A percentile compares a stretch with the other conserved stretches of the same genome.
Conservation (phyloP, 2,888 invertebrate genomes). For the Netelia inedita region DNA sequence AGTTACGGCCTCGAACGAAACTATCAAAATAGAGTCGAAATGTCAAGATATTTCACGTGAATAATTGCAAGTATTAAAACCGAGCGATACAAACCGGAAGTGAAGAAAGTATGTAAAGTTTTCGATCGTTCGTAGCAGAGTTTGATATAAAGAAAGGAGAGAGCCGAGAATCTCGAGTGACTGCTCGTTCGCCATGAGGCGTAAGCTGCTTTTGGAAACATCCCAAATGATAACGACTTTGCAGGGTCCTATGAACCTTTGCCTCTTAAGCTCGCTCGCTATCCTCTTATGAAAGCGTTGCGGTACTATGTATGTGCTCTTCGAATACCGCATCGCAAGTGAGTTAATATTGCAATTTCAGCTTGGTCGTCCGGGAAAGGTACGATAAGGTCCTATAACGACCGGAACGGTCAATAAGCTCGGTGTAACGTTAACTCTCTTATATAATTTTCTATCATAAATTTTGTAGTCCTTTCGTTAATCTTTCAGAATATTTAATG, state of each 20-base stretch:
- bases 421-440: neutral
- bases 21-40: neutral
- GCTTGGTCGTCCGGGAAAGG: conserved; percentile 23
- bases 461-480: neutral
- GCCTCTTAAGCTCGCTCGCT: conserved; percentile 26
- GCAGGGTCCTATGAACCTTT: conserved; percentile 39
- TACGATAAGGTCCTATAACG: conserved; percentile 36
- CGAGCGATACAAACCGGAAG: conserved; percentile 3
- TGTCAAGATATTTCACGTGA: neutral
- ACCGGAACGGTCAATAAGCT: conserved; percentile 24
- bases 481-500: neutral
- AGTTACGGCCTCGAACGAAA: conserved; percentile 13
- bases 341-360: conserved; percentile 55
- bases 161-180: conserved; percentile 53
- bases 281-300: conserved; percentile 23
- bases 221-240: conserved; percentile 67
- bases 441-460: neutral
- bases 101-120: conserved; percentile 5
- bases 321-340: conserved; percentile 45
- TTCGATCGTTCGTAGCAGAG: conserved; percentile 1
- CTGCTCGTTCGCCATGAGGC: conserved; percentile 35
- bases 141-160: conserved; percentile 14
- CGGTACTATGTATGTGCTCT: conserved; percentile 14
- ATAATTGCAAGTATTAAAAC: neutral
- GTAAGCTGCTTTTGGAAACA: conserved; percentile 64